These are phyloP conservation scores for Stigmatopora argus DNA, from an alignment of 2,113 vertebrate species.

Conservation along the genomic window DNA sequence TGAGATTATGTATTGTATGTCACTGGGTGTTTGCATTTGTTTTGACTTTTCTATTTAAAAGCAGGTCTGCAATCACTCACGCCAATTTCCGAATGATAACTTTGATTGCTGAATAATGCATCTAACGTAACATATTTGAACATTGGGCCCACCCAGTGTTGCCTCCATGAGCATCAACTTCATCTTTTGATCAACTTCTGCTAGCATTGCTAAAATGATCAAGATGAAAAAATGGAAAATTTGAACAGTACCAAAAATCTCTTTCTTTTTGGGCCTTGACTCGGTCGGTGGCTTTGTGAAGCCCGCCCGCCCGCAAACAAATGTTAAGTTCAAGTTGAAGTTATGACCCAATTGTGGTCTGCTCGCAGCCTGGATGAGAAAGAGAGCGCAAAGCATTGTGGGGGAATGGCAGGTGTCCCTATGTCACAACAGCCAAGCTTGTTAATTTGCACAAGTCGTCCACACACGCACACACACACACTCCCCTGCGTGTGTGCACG, in stretches of 20 bases:
- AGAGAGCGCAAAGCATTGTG: constrained; percentile 56
- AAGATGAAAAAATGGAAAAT: background rate
- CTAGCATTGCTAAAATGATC: no score
- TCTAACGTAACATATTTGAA: no score
- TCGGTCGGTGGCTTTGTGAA: background rate
- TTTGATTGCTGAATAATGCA: no score
- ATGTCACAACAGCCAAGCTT: constrained; percentile 67
- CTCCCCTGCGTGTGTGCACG: constrained; percentile 49
- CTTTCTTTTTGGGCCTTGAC: background rate
- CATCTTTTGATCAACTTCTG: no score
- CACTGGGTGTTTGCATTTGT: no score
- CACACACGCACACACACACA: constrained; percentile 45
- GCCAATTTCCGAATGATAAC: no score
- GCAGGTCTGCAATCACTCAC: no score
- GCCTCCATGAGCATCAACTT: no score
- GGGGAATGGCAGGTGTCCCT: constrained; percentile 66
- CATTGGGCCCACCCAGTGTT: no score
- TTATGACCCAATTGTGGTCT: constrained; percentile 59
- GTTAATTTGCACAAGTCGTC: constrained; percentile 74
- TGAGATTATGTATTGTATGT: no score
- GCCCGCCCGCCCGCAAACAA: background rate
- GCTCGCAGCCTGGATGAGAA: constrained; percentile 38
- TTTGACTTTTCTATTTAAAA: no score
- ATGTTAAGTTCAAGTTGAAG: constrained; percentile 65
- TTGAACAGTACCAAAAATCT: background rate